These are phyloP conservation scores for Microtus montanus DNA, from an alignment of 2,113 vertebrate genomes.

Conservation along the genomic window DNA sequence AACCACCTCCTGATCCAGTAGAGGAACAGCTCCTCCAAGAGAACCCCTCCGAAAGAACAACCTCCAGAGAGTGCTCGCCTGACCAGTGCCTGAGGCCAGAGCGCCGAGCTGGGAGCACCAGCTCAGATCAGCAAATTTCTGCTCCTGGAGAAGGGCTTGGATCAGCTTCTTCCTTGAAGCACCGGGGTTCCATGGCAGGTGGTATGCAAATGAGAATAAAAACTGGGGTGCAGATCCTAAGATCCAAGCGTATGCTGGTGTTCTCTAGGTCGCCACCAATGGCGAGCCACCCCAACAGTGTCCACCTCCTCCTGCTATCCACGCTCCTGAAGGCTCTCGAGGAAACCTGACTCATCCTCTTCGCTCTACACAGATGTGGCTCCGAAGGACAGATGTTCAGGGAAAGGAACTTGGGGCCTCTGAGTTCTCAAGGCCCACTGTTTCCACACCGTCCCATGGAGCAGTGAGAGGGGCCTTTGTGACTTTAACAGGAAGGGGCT, in stretches of 20 bases:
- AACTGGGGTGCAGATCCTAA: neutral
- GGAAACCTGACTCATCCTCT: neutral
- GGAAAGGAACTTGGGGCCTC: neutral
- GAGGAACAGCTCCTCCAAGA: neutral
- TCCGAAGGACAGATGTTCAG: neutral
- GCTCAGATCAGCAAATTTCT: neutral
- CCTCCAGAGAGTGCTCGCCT: neutral
- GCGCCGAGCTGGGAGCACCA: neutral
- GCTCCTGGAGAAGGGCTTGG: neutral
- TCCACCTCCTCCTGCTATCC: neutral
- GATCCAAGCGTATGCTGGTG: neutral
- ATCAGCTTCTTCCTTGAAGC: neutral
- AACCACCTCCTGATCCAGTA: neutral
- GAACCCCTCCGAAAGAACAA: neutral
- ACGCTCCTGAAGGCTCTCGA: fast-evolving
- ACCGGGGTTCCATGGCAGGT: neutral
- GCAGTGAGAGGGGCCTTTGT: neutral
- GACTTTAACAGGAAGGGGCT: neutral
- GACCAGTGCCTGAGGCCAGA: neutral
- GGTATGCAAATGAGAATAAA: neutral
- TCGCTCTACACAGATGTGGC: neutral
- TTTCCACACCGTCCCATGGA: neutral
- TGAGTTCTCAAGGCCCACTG: too few relatives aligned
- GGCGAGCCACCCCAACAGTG: neutral
- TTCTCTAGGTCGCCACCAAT: neutral